phyloP scores from a whole-genome alignment of 92 coral and sea anemone genomes.

The Scolanthus callimorphus region DNA sequence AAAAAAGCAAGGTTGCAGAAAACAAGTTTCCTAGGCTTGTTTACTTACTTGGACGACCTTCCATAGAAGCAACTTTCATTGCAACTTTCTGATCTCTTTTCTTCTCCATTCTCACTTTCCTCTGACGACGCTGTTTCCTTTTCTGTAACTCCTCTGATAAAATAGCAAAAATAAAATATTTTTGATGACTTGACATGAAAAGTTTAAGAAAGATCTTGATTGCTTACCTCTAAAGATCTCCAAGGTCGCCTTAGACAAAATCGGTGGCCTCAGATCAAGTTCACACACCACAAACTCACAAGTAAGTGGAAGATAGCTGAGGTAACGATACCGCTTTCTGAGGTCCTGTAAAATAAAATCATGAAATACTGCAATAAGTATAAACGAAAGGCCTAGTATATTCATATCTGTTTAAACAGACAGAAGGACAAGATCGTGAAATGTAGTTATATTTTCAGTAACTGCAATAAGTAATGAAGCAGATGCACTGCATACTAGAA shows the following conservation, averaged over 20 bases:
- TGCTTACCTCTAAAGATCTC: conserved; percentile 80
- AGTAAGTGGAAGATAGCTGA: conserved; percentile 85
- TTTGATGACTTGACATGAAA: no score
- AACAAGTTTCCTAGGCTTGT: no score
- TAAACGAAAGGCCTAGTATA: no score
- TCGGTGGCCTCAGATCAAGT: conserved; percentile 80
- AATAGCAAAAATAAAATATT: no score
- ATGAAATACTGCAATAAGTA: background rate
- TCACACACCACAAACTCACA: conserved; percentile 96
- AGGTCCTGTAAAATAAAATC: conserved; percentile 45
- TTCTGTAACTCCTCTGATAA: conserved; percentile 75
- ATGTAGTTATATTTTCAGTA: no score
- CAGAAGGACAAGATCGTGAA: no score
- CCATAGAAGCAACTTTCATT: conserved; percentile 41
- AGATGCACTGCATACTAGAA: no score
- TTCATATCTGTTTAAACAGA: no score
- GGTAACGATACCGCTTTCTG: conserved; percentile 82
- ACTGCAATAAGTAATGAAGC: no score
- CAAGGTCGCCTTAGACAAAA: conserved; percentile 65
- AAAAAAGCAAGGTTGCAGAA: no score
- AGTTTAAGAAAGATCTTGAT: no score
- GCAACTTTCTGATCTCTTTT: conserved; percentile 69
- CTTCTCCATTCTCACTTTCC: conserved; percentile 81
- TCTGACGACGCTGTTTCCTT: conserved; percentile 81
- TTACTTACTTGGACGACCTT: conserved; percentile 35